Base-by-base conservation (phyloP, 2,888 invertebrate genomes). In the Gastracanthus pulcherrimus region DNA sequence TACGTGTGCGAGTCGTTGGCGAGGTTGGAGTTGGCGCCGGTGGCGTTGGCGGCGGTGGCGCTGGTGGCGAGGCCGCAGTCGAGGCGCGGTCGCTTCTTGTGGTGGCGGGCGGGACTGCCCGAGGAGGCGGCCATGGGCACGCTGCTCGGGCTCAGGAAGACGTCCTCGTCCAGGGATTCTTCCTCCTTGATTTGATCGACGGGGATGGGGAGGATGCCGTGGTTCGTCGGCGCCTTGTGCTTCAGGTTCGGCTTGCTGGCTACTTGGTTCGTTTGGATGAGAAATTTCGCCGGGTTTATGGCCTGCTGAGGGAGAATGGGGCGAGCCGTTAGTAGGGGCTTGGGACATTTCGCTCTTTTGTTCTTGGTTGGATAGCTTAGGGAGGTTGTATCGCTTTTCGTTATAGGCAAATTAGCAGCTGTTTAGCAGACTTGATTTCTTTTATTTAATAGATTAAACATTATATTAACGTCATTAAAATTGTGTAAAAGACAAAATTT, bases 111-210 rank as follows among this genome's bases (percentile, higher is more conserved):
- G 5, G 95, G 95, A 87, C 94, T 95, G 36, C 85, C 87, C 19
- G 72, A 75, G n/a, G n/a, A n/a, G 7, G 76, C 13, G 0, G 72
- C 48, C 36, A 94, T 93, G 78, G 96, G 94, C 85, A 95, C 94
- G 90, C 95, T 95, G 87, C 93, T 94, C 1, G 97, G 96, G 92
- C 95, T 96, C 84, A 97, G 93, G 89, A 97, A 96, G 48, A 96
- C 95, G 85, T 96, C 91, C 19, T 91, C 96, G 4, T 91, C 96
- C 85, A 96, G 95, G 74, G 94, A 93, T 11, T 94, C 92, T 85
- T 96, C 95, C 85, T 95, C 94, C 82, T 95, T 95, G 67, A 93
- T 91, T 81, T 89, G 90, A 34, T 91, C 91, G n/a, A 90, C 84
- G 1, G 90, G 89, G 36, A 89, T 85, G 16, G 90, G 90, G 51